Base-by-base conservation (phyloP, 2,113 vertebrate species). In the Anguilla rostrata region DNA sequence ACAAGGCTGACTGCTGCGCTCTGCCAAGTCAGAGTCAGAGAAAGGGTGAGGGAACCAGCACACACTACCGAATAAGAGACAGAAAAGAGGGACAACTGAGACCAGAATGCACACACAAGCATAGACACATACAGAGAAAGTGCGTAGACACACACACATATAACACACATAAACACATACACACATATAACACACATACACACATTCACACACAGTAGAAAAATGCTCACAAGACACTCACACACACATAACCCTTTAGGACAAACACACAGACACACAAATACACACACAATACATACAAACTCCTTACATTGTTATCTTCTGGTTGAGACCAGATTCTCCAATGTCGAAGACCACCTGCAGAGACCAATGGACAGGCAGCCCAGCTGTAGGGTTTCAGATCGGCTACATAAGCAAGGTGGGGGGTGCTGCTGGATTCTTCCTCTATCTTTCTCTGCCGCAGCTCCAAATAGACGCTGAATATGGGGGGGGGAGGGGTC, bases 401-500 rank as follows among this genome's bases (percentile, higher is more conserved):
- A 29, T n/a, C 71, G 11, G 7, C 71, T 75, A 75, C 29, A 75
- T 75, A 0, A 66, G 9, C 11, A 20, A 66, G 83, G 82, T 60
- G 40, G 66, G 41, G 53, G 22, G 40, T 84, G 63, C 71, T 78
- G 85, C 85, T 82, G 83, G 86, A 93, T 91, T 90, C 90, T 83
- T 87, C 78, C 57, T 85, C 87, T 87, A 92, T 93, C 91, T 90
- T 9, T 29, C 71, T 75, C 40, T 22, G 39, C 81, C 83, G 84
- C 83, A 66, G 80, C 81, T 89, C 90, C 90, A 91, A 90, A 92
- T 92, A 93, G 92, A 92, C 91, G 86, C 84, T 83, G 57, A 15
- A 12, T 78, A 26, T 71, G 63, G 5, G 63, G 16, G 22, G 39
- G n/a, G 41, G 60, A 63, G 75, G 83, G 84, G 43, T 6, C 18